Evolutionary conservation across 2,888 invertebrate species (phyloP), one percentile per base, ranked within the genome.

Genomic region (Melolontha melolontha): DNA sequence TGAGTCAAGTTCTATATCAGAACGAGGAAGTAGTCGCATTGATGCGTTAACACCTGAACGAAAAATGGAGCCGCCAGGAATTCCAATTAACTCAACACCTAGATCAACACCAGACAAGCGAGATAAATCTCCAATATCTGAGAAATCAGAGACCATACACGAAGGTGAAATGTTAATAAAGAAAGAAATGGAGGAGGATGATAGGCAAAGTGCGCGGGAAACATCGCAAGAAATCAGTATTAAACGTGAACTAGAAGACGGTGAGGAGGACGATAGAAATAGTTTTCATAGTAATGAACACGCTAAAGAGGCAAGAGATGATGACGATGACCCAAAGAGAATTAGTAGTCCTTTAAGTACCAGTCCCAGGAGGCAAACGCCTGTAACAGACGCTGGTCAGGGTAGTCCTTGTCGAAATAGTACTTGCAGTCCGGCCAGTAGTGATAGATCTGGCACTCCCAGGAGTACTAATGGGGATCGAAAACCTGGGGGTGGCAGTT

Each of bases 1-100:
- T 79, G 94, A 95, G 80, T 94, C 94, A 0, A 95, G 95, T 81
- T 94, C 94, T 1, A 92, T 94, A 84, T 94, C 93, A 1, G 93
- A 94, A 76, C 85, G 92, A 50, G 93, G 93, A 1, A 92, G 92
- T 69, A 92, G 92, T 78, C 87, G 94, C 72, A 89, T 93, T 16
- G 94, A 94, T 73, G 89, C 93, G 0, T 86, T 94, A 75, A 94
- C 94, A 16, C 94, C 95, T 0, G 94, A 94, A 78, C 86, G 93
- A 64, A 91, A 92, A 78, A 85, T 90, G 80, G 92, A 91, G 73
- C 86, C 86, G 40, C 83, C 86, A 2, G 85, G 88, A 68, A 87
- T 90, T 78, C 86, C 87, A 80, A 75, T 77, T 14, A 77, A 78
- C 54, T 76, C 75, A 8, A 89, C 90, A 11, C 90, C 90, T 4